These are phyloP conservation scores for Phainopepla nitens DNA, from an alignment of 2,113 vertebrate genomes.

Conservation along the genomic window DNA sequence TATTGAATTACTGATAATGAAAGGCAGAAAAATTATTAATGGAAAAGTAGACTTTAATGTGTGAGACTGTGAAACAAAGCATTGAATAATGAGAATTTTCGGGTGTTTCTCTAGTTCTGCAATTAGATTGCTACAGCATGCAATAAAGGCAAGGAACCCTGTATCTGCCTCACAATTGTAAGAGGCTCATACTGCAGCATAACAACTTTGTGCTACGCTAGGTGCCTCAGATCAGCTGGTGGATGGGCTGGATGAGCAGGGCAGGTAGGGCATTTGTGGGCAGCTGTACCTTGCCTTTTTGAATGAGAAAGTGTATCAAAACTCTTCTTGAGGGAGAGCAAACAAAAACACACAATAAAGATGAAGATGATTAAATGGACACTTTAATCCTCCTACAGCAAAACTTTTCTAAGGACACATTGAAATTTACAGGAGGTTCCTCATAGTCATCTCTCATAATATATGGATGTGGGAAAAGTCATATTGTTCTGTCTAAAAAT, in stretches of 20 bases:
- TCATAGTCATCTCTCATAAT: neutral
- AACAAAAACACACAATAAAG: neutral
- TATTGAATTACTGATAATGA: neutral
- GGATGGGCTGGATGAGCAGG: neutral
- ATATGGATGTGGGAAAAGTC: neutral
- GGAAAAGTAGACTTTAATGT: neutral
- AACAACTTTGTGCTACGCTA: neutral
- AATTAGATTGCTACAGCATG: neutral
- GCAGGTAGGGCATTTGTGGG: neutral
- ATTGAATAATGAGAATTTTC: neutral
- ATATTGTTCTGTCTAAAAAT: neutral
- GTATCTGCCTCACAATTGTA: neutral
- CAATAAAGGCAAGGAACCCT: neutral
- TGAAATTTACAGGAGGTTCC: neutral
- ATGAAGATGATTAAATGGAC: neutral
- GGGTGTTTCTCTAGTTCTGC: neutral
- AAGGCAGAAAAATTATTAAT: neutral
- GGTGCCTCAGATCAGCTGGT: neutral
- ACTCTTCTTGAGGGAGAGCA: neutral
- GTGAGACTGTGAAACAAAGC: neutral
- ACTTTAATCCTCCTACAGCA: neutral
- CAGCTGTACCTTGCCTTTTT: neutral
- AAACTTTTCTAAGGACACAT: neutral
- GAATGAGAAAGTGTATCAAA: neutral
- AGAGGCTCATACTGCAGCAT: neutral